Conservation (phyloP, 2,888 invertebrate species). For the Adelphocoris suturalis region DNA sequence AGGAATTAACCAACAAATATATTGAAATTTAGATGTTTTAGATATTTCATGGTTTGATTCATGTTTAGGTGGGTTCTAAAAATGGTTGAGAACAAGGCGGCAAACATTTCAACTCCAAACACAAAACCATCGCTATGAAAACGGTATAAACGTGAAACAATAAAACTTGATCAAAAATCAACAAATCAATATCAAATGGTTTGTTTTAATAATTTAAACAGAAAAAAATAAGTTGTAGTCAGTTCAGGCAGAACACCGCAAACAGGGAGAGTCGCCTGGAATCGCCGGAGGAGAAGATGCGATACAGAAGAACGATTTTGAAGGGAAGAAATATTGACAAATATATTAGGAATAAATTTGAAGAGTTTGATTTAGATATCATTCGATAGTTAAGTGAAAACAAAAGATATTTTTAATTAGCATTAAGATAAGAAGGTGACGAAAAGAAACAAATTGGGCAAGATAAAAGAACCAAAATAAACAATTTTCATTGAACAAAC, state of each 20-base stretch:
- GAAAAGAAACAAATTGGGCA: neutral
- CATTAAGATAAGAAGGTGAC: neutral
- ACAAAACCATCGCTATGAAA: constrained; percentile 62
- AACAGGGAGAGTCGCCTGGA: constrained; percentile 57
- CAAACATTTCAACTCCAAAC: constrained; percentile 61
- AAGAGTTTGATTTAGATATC: neutral
- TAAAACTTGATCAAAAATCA: constrained; percentile 47
- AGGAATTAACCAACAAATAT: neutral
- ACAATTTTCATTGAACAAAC: too few species aligned
- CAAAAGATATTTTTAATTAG: neutral
- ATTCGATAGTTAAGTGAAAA: neutral
- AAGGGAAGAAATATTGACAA: neutral
- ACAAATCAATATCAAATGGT: constrained; percentile 7
- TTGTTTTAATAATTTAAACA: neutral
- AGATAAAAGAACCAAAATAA: neutral
- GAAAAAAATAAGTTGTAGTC: neutral
- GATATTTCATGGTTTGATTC: neutral
- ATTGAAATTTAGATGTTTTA: neutral
- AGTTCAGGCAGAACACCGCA: constrained; percentile 54
- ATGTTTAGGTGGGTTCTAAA: neutral
- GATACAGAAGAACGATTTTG: neutral
- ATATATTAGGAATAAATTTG: neutral
- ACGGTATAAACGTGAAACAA: constrained; percentile 52
- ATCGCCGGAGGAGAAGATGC: neutral
- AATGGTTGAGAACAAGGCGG: constrained; percentile 63